Evolutionary conservation across 2,113 vertebrate genomes (phyloP).

Genomic region (Patagioenas fasciata): DNA sequence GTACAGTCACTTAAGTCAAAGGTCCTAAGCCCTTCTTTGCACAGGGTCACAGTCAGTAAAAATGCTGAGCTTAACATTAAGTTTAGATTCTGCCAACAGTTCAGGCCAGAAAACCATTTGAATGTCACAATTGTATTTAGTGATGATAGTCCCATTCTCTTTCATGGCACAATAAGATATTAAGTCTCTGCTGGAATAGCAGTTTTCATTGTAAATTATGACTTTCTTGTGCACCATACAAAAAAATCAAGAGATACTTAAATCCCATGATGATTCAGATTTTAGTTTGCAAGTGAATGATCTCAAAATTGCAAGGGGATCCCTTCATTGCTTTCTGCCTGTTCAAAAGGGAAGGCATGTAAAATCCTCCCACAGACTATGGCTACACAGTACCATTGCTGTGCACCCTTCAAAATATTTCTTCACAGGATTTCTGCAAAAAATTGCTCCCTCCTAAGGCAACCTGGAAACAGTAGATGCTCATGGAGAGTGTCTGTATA

Average conservation of each 20-base stretch:
- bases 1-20: background rate
- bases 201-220: background rate
- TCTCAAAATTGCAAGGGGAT: background rate
- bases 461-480: background rate
- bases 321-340: background rate
- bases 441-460: background rate
- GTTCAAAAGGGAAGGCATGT: accelerated
- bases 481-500: background rate
- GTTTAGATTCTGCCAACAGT: background rate
- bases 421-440: background rate
- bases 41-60: background rate
- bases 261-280: background rate
- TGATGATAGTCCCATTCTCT: background rate
- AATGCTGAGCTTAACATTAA: background rate
- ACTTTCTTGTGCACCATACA: background rate
- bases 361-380: background rate
- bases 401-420: background rate
- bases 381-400: background rate
- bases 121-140: background rate
- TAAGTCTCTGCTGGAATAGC: background rate
- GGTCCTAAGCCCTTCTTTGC: background rate
- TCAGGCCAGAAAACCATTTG: background rate
- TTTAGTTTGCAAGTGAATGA: background rate
- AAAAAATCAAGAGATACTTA: background rate
- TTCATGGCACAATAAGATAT: background rate